Percentiles rank a stretch among this genome's conserved stretches.
Conservation (phyloP, 2,113 vertebrate genomes). For the Canis aureus region DNA sequence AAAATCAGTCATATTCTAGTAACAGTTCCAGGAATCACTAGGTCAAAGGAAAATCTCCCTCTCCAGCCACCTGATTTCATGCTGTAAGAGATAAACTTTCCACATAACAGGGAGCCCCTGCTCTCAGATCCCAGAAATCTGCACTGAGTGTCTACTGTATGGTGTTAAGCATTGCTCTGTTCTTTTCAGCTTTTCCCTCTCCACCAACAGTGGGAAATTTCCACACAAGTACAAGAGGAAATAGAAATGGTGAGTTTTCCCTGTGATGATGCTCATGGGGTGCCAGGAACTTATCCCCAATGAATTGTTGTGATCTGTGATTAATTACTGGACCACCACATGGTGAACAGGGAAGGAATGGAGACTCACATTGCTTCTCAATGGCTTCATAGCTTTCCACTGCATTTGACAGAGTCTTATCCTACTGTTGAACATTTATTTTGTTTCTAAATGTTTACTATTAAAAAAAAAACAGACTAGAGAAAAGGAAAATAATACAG, state of each 20-base stretch:
- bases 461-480: neutral
- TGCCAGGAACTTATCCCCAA: neutral
- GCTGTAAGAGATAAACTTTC: neutral
- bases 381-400: neutral
- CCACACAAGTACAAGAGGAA: neutral
- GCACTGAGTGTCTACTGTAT: too few relatives aligned
- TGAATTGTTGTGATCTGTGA: neutral
- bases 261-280: neutral
- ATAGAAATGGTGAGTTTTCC: too few relatives aligned
- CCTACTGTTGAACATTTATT: neutral
- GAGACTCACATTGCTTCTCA: neutral
- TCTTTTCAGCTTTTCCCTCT: neutral
- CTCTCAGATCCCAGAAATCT: neutral
- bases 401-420: neutral
- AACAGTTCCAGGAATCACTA: neutral
- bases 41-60: neutral
- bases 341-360: too few relatives aligned
- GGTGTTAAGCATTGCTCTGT: neutral
- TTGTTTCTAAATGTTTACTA: neutral
- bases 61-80: neutral
- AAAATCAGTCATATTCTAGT: neutral
- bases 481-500: neutral
- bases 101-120: accelerated
- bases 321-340: neutral
- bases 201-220: neutral